Conservation (phyloP, 2,888 invertebrate species). For the Stramonita haemastoma region DNA sequence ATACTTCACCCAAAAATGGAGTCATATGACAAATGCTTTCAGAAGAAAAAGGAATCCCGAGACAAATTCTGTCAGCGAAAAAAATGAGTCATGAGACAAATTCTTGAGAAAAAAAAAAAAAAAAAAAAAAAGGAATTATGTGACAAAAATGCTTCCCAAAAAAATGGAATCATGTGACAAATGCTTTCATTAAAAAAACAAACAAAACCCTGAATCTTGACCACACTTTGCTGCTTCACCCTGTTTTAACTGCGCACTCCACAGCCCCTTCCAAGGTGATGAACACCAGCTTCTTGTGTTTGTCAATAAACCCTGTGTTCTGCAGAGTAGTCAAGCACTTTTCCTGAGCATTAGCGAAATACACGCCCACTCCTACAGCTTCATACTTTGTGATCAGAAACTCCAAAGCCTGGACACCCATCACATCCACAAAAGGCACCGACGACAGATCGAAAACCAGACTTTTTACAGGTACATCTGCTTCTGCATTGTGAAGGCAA, state of each 20-base stretch:
- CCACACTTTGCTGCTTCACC: background rate
- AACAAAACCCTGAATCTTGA: background rate
- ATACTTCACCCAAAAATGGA: no score
- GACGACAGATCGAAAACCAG: slow-evolving; percentile 45
- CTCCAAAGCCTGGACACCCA: slow-evolving; percentile 48
- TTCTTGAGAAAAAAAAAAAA: no score
- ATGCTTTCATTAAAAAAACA: no score
- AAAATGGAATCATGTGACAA: no score
- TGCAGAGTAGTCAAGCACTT: slow-evolving; percentile 45
- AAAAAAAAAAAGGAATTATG: no score
- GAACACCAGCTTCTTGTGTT: slow-evolving; percentile 43
- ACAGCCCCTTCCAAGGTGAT: slow-evolving; percentile 43
- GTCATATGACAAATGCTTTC: no score
- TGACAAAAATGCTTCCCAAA: no score
- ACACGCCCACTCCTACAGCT: slow-evolving; percentile 37
- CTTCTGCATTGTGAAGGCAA: background rate
- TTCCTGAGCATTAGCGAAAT: slow-evolving; percentile 41
- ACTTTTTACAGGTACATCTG: background rate
- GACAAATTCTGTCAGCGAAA: no score
- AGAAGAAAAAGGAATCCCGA: no score
- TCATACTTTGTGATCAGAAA: slow-evolving; percentile 44
- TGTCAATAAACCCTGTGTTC: slow-evolving; percentile 45
- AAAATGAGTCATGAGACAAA: no score
- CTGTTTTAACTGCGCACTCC: background rate
- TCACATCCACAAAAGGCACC: slow-evolving; percentile 49